Evolutionary conservation across 2,888 invertebrate genomes (phyloP), one percentile per base, ranked within the genome.

Genomic region (Eupsilia transversa): DNA sequence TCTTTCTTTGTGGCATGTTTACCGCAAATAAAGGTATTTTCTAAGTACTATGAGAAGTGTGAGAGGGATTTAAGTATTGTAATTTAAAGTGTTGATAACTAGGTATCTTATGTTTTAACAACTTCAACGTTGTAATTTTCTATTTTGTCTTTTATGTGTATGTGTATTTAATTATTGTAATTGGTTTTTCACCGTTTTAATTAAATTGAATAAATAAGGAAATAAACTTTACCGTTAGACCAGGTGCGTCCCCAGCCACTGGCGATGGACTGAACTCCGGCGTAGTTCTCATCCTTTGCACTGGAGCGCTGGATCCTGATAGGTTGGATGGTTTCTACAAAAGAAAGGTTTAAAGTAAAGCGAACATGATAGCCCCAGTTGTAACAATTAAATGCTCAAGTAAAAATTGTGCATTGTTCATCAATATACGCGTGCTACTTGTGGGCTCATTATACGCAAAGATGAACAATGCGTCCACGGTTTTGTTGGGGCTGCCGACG

Each of bases 211-310:
- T 46, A n/a, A 46, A 49, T 35, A 20, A 9, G n/a, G 3, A 38
- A 43, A 6, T 49, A n/a, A 63, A 57, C 27, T 12, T 46, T 75
- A 84, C 88, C 89, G 10, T 84, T 23, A 41, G 86, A 87, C 87
- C 86, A 86, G 46, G 85, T 87, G 56, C 78, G 79, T 74, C 88
- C 88, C 88, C 88, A 88, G 12, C 88, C 87, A 38, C 86, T 87
- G 41, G 87, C 86, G 10, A 63, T 59, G 1, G 73, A 52, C 17
- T n/a, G 52, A 3, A 17, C 49, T 10, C 68, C 79, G 0, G 33
- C 73, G 41, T 81, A 86, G 67, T 77, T 73, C 27, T 67, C 46
- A n/a, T 87, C n/a, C 46, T 0, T 84, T 10, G 77, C 77, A 10
- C 49, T 20, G 3, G 84, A 67, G n/a, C 75, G 56, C 30, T 87